These are phyloP conservation scores for Emberiza fucata DNA, from an alignment of 2,113 vertebrate species.

Conservation along the genomic window DNA sequence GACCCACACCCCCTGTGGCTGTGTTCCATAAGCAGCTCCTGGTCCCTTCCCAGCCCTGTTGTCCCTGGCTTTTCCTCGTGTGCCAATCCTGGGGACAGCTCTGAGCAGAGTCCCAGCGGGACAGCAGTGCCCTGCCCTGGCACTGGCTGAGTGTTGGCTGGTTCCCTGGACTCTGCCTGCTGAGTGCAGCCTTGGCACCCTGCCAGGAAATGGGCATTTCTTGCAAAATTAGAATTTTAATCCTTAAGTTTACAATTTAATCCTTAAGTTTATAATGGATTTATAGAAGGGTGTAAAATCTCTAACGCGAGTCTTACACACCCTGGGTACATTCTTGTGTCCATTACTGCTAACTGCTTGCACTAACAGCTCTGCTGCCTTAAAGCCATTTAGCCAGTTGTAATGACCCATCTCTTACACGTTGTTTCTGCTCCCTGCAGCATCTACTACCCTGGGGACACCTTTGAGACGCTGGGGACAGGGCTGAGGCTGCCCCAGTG, in stretches of 20 bases:
- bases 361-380: neutral
- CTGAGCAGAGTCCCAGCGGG: neutral
- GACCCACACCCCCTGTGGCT: neutral
- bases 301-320: too few relatives aligned
- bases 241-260: neutral
- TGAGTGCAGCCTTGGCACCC: neutral
- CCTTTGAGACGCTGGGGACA: neutral
- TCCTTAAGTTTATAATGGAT: neutral
- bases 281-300: neutral
- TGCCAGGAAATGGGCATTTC: neutral
- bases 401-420: accelerated
- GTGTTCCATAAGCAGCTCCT: neutral
- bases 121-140: neutral
- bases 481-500: neutral
- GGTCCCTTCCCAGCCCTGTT: neutral
- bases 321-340: neutral
- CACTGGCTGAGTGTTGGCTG: neutral
- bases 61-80: neutral
- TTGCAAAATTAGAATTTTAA: neutral
- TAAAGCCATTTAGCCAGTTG: neutral
- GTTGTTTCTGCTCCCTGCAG: neutral
- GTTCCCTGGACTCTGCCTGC: neutral
- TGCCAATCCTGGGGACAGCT: neutral
- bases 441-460: neutral
- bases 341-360: accelerated